These are phyloP conservation scores for Pseudococcus jackbeardsleyi DNA, from an alignment of 2,888 invertebrate genomes.

Conservation along the genomic window DNA sequence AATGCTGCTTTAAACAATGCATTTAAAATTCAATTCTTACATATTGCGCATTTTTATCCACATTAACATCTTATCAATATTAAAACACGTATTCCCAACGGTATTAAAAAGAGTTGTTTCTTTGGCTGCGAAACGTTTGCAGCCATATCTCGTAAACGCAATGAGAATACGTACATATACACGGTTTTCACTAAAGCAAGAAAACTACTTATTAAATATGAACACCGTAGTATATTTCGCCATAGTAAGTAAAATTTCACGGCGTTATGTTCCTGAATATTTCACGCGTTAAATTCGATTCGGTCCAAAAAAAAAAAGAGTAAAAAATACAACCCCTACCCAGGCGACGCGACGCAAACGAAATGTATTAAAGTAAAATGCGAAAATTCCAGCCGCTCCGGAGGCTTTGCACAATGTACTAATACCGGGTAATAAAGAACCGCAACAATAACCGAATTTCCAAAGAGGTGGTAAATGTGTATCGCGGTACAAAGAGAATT, in stretches of 20 bases:
- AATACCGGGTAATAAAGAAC: constrained; percentile 22
- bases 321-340: neutral
- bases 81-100: constrained; percentile 4
- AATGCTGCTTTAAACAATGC: neutral
- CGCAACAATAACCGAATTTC: constrained; percentile 42
- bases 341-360: neutral
- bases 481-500: neutral
- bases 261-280: constrained; percentile 35
- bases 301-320: constrained; percentile 13
- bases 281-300: constrained; percentile 45
- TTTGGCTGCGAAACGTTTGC: constrained; percentile 1
- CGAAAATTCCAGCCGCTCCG: neutral
- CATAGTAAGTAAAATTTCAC: constrained; percentile 21
- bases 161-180: neutral
- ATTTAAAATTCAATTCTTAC: neutral
- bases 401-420: constrained; percentile 15
- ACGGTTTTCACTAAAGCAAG: neutral
- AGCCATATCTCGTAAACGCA: neutral
- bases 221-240: constrained; percentile 8
- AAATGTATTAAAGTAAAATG: constrained; percentile 19
- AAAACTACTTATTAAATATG: constrained; percentile 51
- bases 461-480: constrained; percentile 10
- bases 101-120: constrained; percentile 2
- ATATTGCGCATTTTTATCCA: neutral
- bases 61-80: constrained; percentile 51